These are phyloP conservation scores for Philotrypesis tridentata DNA, from an alignment of 1,140 invertebrate genomes.

Conservation along the genomic window DNA sequence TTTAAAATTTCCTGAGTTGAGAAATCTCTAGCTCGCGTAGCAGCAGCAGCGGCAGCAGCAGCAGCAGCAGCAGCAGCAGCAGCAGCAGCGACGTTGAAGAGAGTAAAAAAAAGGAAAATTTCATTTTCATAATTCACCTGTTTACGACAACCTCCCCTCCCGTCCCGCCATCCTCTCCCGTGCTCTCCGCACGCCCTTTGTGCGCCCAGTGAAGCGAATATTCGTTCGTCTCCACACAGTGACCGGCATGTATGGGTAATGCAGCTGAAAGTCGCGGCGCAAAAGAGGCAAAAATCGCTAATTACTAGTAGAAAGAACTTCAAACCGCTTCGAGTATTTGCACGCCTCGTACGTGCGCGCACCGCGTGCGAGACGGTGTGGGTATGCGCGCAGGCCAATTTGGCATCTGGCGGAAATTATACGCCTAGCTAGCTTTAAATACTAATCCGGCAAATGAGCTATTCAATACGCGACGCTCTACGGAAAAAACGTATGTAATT, in stretches of 20 bases:
- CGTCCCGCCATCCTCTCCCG: too few relatives aligned
- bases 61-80: not conserved
- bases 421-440: not conserved
- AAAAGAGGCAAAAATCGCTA: constrained; percentile 19
- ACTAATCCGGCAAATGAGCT: constrained; percentile 34
- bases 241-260: not conserved
- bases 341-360: too few relatives aligned
- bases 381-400: not conserved
- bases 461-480: constrained; percentile 1
- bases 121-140: constrained; percentile 42
- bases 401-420: not conserved
- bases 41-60: not conserved
- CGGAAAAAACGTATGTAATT: constrained; percentile 25
- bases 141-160: constrained; percentile 8
- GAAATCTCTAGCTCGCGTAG: not conserved
- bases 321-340: constrained; percentile 1
- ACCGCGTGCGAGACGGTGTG: too few relatives aligned
- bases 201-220: not conserved
- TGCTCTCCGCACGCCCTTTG: not conserved
- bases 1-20: constrained; percentile 10
- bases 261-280: not conserved
- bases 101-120: constrained; percentile 19
- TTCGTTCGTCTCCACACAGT: not conserved
- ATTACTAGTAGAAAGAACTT: not conserved
- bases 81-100: not conserved